Conservation (phyloP, 1,140 invertebrate genomes). For the Papilio glaucus region DNA sequence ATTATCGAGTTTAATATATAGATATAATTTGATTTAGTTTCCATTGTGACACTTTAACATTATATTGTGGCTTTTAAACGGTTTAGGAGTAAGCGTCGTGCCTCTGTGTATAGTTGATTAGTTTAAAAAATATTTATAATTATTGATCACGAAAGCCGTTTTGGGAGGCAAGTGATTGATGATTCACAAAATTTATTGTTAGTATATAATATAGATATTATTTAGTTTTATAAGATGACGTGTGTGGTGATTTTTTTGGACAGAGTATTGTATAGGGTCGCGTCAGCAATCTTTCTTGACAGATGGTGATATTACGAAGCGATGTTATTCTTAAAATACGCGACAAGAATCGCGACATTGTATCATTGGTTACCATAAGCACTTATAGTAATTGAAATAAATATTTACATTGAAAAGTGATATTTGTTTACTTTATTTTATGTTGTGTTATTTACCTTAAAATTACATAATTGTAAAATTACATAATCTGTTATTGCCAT, state of each 20-base stretch:
- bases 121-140: conserved; percentile 48
- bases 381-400: conserved; percentile 82
- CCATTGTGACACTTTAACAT: neutral
- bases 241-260: conserved; percentile 50
- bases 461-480: too few species aligned
- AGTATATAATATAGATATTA: conserved; percentile 62
- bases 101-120: conserved; percentile 75
- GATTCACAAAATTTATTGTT: conserved; percentile 51
- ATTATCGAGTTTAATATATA: too few species aligned
- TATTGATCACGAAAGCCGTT: conserved; percentile 43
- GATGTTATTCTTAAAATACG: conserved; percentile 67
- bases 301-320: conserved; percentile 71
- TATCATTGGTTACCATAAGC: conserved; percentile 83
- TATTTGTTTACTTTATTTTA: conserved; percentile 45
- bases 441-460: too few species aligned
- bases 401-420: conserved; percentile 76
- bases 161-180: too few species aligned
- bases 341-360: conserved; percentile 69
- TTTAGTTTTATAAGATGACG: conserved; percentile 69
- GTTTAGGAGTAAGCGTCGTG: conserved; percentile 75
- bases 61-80: conserved; percentile 34
- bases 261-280: conserved; percentile 47
- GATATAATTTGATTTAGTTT: too few species aligned
- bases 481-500: too few species aligned
- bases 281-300: conserved; percentile 56